Evolutionary conservation across 2,797 vertebrate species (phyloP).

Genomic region (Heterohyrax brucei): DNA sequence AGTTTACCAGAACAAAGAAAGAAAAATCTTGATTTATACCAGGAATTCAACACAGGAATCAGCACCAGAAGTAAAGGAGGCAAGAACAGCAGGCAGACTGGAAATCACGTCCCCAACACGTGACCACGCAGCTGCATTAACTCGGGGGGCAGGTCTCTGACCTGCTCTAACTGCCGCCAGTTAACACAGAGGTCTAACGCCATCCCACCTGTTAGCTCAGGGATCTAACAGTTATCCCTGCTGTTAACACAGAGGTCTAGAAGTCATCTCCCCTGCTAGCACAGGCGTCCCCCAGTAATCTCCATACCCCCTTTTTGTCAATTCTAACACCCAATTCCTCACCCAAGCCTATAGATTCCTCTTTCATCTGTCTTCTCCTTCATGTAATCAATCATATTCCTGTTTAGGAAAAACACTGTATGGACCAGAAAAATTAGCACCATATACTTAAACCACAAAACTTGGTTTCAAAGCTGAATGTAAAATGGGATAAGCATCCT

Average conservation of each 20-base stretch:
- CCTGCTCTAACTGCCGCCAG: neutral
- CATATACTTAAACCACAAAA: neutral
- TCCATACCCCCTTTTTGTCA: neutral
- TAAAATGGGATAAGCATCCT: neutral
- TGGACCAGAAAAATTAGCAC: neutral
- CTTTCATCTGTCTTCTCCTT: neutral
- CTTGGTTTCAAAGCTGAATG: neutral
- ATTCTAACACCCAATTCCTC: neutral
- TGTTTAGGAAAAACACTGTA: neutral
- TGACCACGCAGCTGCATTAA: neutral
- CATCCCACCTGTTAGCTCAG: neutral
- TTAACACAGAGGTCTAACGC: neutral
- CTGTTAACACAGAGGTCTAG: no score
- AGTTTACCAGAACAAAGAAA: no score
- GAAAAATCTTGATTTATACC: conserved; percentile 45
- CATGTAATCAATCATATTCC: neutral
- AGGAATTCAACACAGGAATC: conserved; percentile 81
- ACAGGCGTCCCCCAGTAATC: neutral
- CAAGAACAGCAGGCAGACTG: neutral
- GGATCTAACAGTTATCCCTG: neutral
- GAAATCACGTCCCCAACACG: neutral
- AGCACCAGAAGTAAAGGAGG: conserved; percentile 65
- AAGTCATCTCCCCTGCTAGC: neutral
- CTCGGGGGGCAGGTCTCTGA: neutral
- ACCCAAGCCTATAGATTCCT: neutral